Evolutionary conservation across 1,140 invertebrate genomes (phyloP).

Genomic region (Heterodera schachtii): DNA sequence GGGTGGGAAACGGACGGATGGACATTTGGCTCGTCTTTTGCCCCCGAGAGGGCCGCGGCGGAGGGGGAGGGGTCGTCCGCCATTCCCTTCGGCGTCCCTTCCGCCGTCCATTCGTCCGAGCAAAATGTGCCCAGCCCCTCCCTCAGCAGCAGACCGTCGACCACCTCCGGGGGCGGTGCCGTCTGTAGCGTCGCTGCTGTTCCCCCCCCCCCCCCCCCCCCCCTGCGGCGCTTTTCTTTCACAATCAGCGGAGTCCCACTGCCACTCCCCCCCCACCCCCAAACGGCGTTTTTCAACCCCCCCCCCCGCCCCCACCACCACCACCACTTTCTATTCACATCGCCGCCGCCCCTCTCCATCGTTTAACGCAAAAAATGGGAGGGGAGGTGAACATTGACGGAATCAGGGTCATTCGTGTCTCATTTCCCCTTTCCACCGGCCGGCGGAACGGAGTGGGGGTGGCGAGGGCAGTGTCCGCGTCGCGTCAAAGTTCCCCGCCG

Average conservation of each 20-base stretch:
- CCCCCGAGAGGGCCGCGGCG: not conserved
- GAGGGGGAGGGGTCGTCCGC: not conserved
- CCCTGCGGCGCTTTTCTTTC: not conserved
- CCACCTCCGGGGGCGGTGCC: not conserved
- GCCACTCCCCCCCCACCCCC: too few relatives aligned
- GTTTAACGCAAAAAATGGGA: not conserved
- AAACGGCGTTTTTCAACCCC: not conserved
- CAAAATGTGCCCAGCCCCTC: conserved; percentile 7
- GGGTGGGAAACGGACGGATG: conserved; percentile 7
- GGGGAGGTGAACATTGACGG: not conserved
- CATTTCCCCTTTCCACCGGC: not conserved
- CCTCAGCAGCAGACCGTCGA: not conserved
- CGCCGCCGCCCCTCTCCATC: not conserved
- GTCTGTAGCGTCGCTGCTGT: not conserved
- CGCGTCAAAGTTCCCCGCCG: not conserved
- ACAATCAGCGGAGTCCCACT: too few relatives aligned
- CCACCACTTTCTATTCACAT: not conserved
- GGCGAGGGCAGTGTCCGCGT: not conserved
- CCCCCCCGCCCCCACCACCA: not conserved
- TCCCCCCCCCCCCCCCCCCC: not conserved
- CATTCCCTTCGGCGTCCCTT: conserved; percentile 7
- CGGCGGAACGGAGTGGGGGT: not conserved
- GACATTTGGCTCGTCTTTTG: conserved; percentile 12
- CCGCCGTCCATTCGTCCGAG: not conserved
- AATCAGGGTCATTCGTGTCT: conserved; percentile 1